These are phyloP conservation scores for Loxodonta africana DNA, from an alignment of 2,113 vertebrate species.

Conservation along the genomic window DNA sequence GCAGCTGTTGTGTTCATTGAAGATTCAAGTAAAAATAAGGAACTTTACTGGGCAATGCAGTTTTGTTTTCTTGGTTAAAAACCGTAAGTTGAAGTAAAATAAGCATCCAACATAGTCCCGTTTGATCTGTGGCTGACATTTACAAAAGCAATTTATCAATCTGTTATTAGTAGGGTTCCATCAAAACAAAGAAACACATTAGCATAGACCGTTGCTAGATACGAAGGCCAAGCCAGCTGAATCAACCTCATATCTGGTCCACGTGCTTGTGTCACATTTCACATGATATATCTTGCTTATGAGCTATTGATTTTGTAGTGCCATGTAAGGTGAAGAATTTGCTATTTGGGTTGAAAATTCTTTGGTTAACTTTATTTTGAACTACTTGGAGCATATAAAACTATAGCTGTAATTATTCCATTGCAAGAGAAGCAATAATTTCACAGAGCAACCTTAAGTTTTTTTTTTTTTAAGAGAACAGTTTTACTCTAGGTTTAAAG, in stretches of 20 bases:
- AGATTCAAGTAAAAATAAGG: slow-evolving; percentile 85
- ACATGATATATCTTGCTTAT: slow-evolving; percentile 47
- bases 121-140: slow-evolving; percentile 84
- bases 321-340: slow-evolving; percentile 40
- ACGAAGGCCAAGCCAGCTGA: slow-evolving; percentile 65
- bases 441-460: not conserved
- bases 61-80: slow-evolving; percentile 84
- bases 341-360: slow-evolving; percentile 77
- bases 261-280: slow-evolving; percentile 65
- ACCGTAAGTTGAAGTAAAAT: slow-evolving; percentile 78
- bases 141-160: slow-evolving; percentile 84
- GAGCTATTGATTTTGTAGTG: slow-evolving; percentile 54
- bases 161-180: slow-evolving; percentile 82
- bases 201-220: slow-evolving; percentile 52
- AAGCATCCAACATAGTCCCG: slow-evolving; percentile 46
- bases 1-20: slow-evolving; percentile 86
- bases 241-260: slow-evolving; percentile 52
- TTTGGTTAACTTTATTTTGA: slow-evolving; percentile 63
- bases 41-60: slow-evolving; percentile 80
- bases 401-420: not conserved
- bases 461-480: slow-evolving; percentile 2
- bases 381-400: not conserved
- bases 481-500: slow-evolving; percentile 39
- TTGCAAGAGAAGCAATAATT: not conserved
- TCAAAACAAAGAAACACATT: slow-evolving; percentile 79